These are phyloP conservation scores for Sarcophaga subvicina DNA, from an alignment of 2,888 invertebrate genomes.

Conservation along the genomic window DNA sequence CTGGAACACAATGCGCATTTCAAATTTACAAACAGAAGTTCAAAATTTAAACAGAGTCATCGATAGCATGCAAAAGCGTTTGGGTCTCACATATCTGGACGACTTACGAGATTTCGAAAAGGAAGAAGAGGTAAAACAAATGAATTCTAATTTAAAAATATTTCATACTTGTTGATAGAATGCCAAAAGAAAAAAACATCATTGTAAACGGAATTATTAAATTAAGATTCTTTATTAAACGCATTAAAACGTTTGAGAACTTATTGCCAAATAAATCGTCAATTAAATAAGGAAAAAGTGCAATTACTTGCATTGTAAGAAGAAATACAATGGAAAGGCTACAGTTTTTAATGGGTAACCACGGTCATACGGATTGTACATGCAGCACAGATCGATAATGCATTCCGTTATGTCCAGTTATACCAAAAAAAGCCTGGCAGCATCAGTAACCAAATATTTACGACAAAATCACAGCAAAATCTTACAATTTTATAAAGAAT, in stretches of 20 bases:
- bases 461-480: too few relatives aligned
- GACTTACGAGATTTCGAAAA: constrained; percentile 79
- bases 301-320: too few relatives aligned
- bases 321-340: too few relatives aligned
- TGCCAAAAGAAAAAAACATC: background rate
- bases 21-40: constrained; percentile 77
- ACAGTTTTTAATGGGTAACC: too few relatives aligned
- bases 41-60: constrained; percentile 75
- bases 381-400: too few relatives aligned
- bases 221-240: background rate
- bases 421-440: too few relatives aligned
- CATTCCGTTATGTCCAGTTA: too few relatives aligned
- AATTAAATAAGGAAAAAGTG: too few relatives aligned
- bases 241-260: constrained; percentile 17
- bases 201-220: background rate
- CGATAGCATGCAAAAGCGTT: constrained; percentile 77
- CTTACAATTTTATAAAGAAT: too few relatives aligned
- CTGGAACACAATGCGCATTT: constrained; percentile 78
- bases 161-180: constrained; percentile 13
- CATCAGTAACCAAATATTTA: too few relatives aligned
- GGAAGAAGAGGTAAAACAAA: constrained; percentile 78
- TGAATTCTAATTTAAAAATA: background rate
- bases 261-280: background rate
- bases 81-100: constrained; percentile 80
- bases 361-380: too few relatives aligned